Conservation (phyloP, 2,888 invertebrate genomes). For the Neoaliturus tenellus region DNA sequence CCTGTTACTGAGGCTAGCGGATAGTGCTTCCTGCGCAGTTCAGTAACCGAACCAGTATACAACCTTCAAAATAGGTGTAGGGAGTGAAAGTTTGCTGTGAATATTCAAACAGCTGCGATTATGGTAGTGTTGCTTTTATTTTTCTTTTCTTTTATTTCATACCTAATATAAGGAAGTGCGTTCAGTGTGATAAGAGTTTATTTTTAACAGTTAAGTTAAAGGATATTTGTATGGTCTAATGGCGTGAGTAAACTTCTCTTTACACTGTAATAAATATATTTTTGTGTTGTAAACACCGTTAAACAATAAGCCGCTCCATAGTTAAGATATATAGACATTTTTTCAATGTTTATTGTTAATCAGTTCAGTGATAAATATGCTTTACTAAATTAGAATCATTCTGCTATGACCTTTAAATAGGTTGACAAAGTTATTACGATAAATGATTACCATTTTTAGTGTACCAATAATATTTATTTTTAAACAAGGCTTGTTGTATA, state of each 20-base stretch:
- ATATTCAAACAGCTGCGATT: conserved; percentile 31
- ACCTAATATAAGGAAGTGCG: conserved; percentile 17
- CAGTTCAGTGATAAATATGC: not conserved
- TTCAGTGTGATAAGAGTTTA: conserved; percentile 50
- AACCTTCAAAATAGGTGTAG: conserved; percentile 45
- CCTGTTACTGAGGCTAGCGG: conserved; percentile 11
- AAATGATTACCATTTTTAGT: too few species aligned
- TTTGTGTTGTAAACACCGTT: conserved; percentile 23
- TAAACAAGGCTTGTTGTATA: not conserved
- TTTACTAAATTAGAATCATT: not conserved
- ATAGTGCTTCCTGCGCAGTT: conserved; percentile 43
- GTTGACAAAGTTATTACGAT: not conserved
- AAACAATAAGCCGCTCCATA: conserved; percentile 1
- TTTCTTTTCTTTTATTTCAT: conserved; percentile 27
- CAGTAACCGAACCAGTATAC: conserved; percentile 40
- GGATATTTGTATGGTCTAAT: conserved; percentile 47
- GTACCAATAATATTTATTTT: too few species aligned
- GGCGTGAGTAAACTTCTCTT: conserved; percentile 46
- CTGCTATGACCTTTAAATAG: not conserved
- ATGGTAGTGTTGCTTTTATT: conserved; percentile 46
- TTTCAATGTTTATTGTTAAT: not conserved
- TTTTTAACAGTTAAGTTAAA: conserved; percentile 48
- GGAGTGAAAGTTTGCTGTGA: conserved; percentile 26
- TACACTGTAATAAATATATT: conserved; percentile 28
- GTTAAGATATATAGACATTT: not conserved